Conservation (phyloP, 2,113 vertebrate genomes). For the Stegostoma tigrinum region DNA sequence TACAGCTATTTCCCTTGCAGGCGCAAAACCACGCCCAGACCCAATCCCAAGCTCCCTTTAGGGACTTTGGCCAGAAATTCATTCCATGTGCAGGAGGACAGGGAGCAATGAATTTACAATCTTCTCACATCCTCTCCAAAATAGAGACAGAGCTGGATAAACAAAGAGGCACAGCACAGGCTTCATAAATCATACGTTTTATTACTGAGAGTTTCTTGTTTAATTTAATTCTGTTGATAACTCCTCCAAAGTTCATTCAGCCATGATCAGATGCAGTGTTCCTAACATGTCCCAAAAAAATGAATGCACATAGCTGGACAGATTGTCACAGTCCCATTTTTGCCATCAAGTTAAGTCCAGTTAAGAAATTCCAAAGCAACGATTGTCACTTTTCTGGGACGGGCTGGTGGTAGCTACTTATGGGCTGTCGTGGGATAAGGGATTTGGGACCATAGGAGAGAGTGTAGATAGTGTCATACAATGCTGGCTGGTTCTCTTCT, state of each 20-base stretch:
- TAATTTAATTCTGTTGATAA: background rate
- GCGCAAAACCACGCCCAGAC: background rate
- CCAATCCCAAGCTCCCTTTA: background rate
- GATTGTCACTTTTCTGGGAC: background rate
- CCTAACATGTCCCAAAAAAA: no score
- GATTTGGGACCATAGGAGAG: constrained; percentile 41
- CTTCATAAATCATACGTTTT: background rate
- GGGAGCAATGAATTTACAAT: background rate
- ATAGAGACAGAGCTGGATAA: background rate
- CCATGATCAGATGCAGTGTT: no score
- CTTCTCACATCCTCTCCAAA: background rate
- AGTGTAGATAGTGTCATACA: constrained; percentile 42
- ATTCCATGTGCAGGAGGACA: background rate
- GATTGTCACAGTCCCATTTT: background rate
- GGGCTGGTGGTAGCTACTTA: constrained; percentile 35
- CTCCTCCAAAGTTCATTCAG: background rate
- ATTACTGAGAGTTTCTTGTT: background rate
- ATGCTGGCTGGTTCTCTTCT: background rate
- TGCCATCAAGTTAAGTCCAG: background rate
- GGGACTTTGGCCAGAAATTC: background rate
- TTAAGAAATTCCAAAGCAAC: background rate
- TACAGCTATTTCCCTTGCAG: background rate
- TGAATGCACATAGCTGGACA: background rate
- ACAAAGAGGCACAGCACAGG: background rate
- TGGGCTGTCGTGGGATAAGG: constrained; percentile 43